These are phyloP conservation scores for Stegastes partitus DNA, from an alignment of 2,113 vertebrate species.

Conservation along the genomic window DNA sequence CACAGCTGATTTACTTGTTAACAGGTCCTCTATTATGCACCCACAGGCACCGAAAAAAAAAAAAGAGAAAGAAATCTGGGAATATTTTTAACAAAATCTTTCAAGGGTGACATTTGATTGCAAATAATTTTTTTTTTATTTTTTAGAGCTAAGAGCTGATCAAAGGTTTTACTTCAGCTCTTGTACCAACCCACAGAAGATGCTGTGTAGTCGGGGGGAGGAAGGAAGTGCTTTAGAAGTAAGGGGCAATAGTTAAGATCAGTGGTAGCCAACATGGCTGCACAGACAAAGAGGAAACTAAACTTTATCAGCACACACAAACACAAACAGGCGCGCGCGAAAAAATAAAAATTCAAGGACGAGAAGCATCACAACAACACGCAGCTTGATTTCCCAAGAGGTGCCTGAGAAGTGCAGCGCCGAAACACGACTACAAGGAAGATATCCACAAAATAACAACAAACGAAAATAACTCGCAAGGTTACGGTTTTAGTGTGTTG, in stretches of 20 bases:
- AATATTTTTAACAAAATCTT: constrained; percentile 28
- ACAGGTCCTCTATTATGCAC: constrained; percentile 38
- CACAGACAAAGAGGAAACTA: constrained; percentile 5
- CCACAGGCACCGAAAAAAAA: constrained; percentile 41
- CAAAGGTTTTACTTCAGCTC: constrained; percentile 16
- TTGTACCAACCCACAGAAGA: background rate
- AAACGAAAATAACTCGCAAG: constrained; percentile 7
- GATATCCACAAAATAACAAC: constrained; percentile 11
- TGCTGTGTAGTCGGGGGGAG: background rate
- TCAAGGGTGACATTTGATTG: constrained; percentile 34
- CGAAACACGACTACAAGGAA: constrained; percentile 16
- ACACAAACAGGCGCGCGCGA: too few species aligned
- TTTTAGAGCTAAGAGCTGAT: constrained; percentile 24
- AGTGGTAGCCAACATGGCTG: background rate
- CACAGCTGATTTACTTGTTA: constrained; percentile 55
- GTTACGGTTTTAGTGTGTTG: constrained; percentile 17
- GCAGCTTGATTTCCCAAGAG: constrained; percentile 40
- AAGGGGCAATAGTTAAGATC: background rate
- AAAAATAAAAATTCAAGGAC: constrained; percentile 6
- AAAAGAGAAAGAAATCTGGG: constrained; percentile 26
- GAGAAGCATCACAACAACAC: constrained; percentile 15
- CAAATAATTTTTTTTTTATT: constrained; percentile 24
- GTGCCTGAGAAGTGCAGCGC: background rate
- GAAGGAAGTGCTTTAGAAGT: background rate
- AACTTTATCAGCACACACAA: constrained; percentile 37